Evolutionary conservation across 1,140 invertebrate genomes (phyloP).

Genomic region (Plodia interpunctella): DNA sequence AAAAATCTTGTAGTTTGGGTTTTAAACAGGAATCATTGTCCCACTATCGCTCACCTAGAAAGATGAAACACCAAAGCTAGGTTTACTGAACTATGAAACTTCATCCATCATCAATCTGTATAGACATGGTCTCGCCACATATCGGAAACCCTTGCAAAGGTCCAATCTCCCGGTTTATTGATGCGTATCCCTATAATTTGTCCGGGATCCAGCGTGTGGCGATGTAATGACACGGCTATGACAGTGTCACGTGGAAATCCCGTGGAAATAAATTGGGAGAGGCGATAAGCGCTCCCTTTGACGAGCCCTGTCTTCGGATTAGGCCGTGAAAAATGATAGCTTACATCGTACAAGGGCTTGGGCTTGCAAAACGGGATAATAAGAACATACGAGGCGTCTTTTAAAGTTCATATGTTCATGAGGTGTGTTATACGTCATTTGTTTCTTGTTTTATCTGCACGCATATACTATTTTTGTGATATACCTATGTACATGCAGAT

Average conservation of each 20-base stretch:
- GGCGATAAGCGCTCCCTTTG: constrained; percentile 70
- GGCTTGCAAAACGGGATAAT: constrained; percentile 39
- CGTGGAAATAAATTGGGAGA: constrained; percentile 66
- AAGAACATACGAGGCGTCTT: constrained; percentile 8
- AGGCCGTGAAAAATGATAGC: constrained; percentile 72
- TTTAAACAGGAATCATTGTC: no score
- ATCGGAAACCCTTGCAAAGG: neutral
- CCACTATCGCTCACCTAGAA: no score
- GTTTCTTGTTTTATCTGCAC: neutral
- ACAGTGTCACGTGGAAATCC: constrained; percentile 60
- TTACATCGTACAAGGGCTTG: constrained; percentile 37
- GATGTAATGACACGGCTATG: constrained; percentile 46
- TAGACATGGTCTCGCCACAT: neutral
- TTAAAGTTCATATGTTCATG: neutral
- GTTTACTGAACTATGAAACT: neutral
- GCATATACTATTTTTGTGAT: no score
- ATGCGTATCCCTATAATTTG: constrained; percentile 20
- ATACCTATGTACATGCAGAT: no score
- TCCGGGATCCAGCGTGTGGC: constrained; percentile 14
- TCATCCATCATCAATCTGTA: constrained; percentile 2
- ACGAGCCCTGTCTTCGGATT: constrained; percentile 69
- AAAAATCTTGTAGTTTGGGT: no score
- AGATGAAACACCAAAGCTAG: no score
- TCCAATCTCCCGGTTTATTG: constrained; percentile 19
- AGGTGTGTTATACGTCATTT: neutral